phyloP scores from a whole-genome alignment of 1,140 invertebrate species.

The Penaeus vannamei region DNA sequence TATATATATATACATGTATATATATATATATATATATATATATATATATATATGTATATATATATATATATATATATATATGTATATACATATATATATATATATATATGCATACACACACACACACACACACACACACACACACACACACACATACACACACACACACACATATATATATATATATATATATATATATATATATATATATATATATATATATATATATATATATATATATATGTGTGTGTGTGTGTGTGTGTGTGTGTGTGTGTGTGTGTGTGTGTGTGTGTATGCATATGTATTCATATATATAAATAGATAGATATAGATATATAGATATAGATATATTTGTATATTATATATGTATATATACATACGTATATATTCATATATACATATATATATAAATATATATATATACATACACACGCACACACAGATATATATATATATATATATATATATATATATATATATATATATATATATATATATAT shows the following conservation, averaged over 20 bases:
- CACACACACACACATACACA: background rate
- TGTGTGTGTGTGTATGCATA: background rate
- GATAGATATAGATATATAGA: background rate
- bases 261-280: background rate
- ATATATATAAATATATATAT: background rate
- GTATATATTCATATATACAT: slow-evolving; percentile 2
- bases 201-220: slow-evolving; percentile 33
- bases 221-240: background rate
- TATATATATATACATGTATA: background rate
- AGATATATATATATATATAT: slow-evolving; percentile 5
- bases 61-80: slow-evolving; percentile 25
- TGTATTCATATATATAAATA: background rate
- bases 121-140: background rate
- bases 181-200: slow-evolving; percentile 31
- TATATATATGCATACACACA: background rate
- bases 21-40: slow-evolving; percentile 10
- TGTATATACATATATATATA: background rate
- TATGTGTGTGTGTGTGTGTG: background rate
- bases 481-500: slow-evolving; percentile 20
- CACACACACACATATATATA: slow-evolving; percentile 9
- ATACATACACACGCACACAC: no score
- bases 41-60: slow-evolving; percentile 1
- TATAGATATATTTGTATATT: background rate
- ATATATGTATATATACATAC: slow-evolving; percentile 7
- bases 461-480: slow-evolving; percentile 10